phyloP scores from a whole-genome alignment of 2,797 vertebrate genomes.

The Brotula barbata region DNA sequence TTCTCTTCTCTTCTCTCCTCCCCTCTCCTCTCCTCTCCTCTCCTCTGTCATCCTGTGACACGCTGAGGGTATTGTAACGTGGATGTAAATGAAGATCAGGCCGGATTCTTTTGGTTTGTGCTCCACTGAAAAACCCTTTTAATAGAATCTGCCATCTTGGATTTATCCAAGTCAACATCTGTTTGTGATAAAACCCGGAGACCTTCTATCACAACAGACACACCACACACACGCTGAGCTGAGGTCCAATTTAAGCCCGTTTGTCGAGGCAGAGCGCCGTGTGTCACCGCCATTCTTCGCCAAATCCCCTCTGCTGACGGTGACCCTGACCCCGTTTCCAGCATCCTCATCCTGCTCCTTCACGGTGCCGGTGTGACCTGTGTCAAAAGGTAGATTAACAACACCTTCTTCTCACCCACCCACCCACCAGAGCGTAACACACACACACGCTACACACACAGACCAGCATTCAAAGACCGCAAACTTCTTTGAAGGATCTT shows the following conservation, averaged over 20 bases:
- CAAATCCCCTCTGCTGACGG: conserved; percentile 47
- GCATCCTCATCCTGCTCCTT: conserved; percentile 34
- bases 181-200: conserved; percentile 2
- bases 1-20: too few species aligned
- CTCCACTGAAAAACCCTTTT: conserved; percentile 23
- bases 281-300: conserved; percentile 34
- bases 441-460: too few species aligned
- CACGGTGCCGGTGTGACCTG: conserved; percentile 49
- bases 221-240: conserved; percentile 4
- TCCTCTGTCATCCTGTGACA: background rate
- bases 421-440: background rate
- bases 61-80: background rate
- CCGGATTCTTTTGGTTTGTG: conserved; percentile 30
- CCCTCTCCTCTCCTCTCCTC: too few species aligned
- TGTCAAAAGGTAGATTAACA: conserved; percentile 42
- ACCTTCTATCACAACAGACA: background rate
- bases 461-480: too few species aligned
- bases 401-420: conserved; percentile 26
- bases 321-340: conserved; percentile 49
- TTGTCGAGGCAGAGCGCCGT: conserved; percentile 35
- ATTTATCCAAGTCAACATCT: background rate
- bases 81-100: conserved; percentile 11
- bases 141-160: conserved; percentile 10
- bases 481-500: too few species aligned
- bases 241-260: conserved; percentile 22